Conservation (phyloP, 2,797 vertebrate genomes). For the Notolepis coatsorum region DNA sequence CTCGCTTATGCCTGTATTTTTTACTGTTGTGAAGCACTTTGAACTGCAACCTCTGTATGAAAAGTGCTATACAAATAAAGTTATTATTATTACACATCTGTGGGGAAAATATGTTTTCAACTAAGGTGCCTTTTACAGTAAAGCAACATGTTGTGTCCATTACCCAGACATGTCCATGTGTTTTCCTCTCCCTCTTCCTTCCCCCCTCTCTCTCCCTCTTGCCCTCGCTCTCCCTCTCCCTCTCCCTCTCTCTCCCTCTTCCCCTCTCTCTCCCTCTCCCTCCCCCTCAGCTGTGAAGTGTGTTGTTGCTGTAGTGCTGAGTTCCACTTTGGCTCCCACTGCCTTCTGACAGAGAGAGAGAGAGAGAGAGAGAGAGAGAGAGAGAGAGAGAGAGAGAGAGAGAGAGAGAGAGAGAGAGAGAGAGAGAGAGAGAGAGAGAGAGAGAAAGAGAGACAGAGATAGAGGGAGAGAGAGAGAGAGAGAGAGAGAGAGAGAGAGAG, state of each 20-base stretch:
- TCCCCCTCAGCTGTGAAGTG: slow-evolving; percentile 7
- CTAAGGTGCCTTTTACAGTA: slow-evolving; percentile 27
- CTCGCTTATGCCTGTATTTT: no score
- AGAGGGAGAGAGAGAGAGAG: background rate
- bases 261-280: background rate
- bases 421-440: background rate
- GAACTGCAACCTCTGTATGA: no score
- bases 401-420: no score
- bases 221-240: background rate
- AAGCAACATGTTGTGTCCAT: slow-evolving; percentile 35
- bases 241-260: slow-evolving; percentile 1
- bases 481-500: no score
- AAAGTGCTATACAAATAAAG: no score
- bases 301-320: no score
- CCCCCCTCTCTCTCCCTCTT: background rate
- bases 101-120: slow-evolving; percentile 18
- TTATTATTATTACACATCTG: no score
- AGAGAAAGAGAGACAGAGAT: no score
- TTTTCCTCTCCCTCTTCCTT: slow-evolving; percentile 22
- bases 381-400: background rate
- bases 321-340: no score
- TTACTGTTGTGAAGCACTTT: no score
- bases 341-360: background rate
- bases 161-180: slow-evolving; percentile 36
- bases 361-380: background rate